Evolutionary conservation across 2,797 vertebrate species (phyloP), one percentile per base, ranked within the genome.

Genomic region (Todus mexicanus): DNA sequence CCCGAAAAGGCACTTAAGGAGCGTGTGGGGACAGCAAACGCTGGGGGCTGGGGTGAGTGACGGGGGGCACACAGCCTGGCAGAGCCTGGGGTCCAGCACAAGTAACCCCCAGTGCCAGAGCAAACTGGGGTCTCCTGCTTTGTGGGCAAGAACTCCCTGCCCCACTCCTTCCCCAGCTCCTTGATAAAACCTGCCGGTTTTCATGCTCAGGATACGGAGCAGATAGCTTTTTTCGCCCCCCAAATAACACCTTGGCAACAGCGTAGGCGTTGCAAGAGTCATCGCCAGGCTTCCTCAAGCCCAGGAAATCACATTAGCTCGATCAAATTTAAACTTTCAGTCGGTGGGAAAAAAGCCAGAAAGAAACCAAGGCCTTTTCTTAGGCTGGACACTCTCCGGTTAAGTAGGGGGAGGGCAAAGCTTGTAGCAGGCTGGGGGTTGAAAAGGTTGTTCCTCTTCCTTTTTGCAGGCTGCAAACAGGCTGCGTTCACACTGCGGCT

Each of bases 31-130:
- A 35, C 21, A 16, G 76, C 8, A 4, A 31, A 38, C 1, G 3
- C 4, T 2, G 50, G 59, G 22, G 7, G 51, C 12, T 2, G 22
- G n/a, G 37, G 9, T 1, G 7, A 2, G 2, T 68, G 57, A 42
- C 38, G 6, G 63, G n/a, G 38, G 7, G 48, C 45, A 9, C 4
- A 2, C 38, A 53, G 27, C 63, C 19, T 8, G 9, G 25, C 18
- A 23, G 38, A 15, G 8, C 59, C 59, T 23, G 22, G n/a, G 33
- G 51, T 61, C n/a, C 45, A 25, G 37, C 35, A 6, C 15, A 9
- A 37, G 38, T 16, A 21, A 20, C 8, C 8, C 11, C 3, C 12
- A 7, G 37, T 4, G 15, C 38, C n/a, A 38, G 31, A 48, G 37
- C 50, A 76, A n/a, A 12, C 18, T 40, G 37, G 47, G 56, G 31